Conservation (phyloP, 2,888 invertebrate species). For the Tromatobia lineatoria region DNA sequence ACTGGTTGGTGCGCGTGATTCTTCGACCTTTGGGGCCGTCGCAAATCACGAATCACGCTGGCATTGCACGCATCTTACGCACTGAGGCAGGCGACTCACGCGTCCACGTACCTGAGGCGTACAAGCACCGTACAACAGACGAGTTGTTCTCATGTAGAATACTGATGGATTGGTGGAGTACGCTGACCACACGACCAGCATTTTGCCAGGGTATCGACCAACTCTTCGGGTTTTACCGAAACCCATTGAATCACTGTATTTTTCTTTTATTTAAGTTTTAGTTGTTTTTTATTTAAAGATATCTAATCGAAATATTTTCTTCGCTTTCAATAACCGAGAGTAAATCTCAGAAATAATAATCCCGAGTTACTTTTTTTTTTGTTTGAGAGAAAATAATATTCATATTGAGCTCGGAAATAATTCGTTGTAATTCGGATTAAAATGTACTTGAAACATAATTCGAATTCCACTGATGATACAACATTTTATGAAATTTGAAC, state of each 20-base stretch:
- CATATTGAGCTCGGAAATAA: too few relatives aligned
- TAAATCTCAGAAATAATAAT: too few relatives aligned
- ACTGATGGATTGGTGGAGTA: constrained; percentile 71
- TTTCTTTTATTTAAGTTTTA: not conserved
- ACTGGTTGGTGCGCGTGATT: constrained; percentile 51
- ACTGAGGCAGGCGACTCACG: constrained; percentile 79
- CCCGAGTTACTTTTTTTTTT: too few relatives aligned
- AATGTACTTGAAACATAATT: too few relatives aligned
- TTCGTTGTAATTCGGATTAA: too few relatives aligned
- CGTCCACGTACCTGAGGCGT: constrained; percentile 78
- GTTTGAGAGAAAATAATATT: too few relatives aligned
- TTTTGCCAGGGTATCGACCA: constrained; percentile 23
- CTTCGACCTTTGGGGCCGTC: constrained; percentile 79
- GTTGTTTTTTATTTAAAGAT: too few relatives aligned
- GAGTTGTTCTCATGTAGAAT: constrained; percentile 72
- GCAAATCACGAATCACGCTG: constrained; percentile 72
- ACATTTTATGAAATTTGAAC: too few relatives aligned
- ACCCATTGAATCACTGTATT: constrained; percentile 8
- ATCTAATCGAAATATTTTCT: too few relatives aligned
- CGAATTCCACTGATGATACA: too few relatives aligned
- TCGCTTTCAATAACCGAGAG: too few relatives aligned
- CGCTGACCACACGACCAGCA: constrained; percentile 61
- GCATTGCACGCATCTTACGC: constrained; percentile 77
- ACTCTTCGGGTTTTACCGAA: constrained; percentile 34
- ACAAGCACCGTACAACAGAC: constrained; percentile 79